Percentiles rank a stretch among this genome's conserved stretches.
Evolutionary conservation across 2,113 vertebrate genomes (phyloP).

Genomic region (Dasypus novemcinctus): DNA sequence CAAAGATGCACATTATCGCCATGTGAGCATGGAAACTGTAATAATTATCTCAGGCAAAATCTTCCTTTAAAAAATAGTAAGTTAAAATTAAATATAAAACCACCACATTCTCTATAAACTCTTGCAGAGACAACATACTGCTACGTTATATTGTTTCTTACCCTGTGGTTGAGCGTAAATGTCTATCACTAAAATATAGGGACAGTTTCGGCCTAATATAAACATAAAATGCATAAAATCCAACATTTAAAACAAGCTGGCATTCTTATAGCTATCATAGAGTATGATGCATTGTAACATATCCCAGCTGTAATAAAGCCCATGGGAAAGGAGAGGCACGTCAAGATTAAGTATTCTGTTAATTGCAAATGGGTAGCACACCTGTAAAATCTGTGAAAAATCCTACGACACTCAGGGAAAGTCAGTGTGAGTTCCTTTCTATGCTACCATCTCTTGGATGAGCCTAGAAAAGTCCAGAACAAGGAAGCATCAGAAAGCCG

Average conservation of each 20-base stretch:
- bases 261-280: slow-evolving; percentile 66
- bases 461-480: slow-evolving; percentile 67
- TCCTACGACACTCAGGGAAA: slow-evolving; percentile 69
- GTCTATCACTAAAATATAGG: slow-evolving; percentile 72
- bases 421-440: slow-evolving; percentile 48
- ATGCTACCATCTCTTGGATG: slow-evolving; percentile 13
- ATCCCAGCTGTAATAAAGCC: slow-evolving; percentile 72
- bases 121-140: slow-evolving; percentile 61
- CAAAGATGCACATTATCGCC: slow-evolving; percentile 43
- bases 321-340: slow-evolving; percentile 72
- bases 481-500: slow-evolving; percentile 20
- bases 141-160: slow-evolving; percentile 52
- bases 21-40: slow-evolving; percentile 5
- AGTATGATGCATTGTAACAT: slow-evolving; percentile 61
- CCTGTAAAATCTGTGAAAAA: slow-evolving; percentile 81
- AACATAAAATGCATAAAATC: slow-evolving; percentile 70
- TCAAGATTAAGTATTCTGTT: slow-evolving; percentile 79
- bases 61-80: slow-evolving; percentile 50
- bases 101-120: slow-evolving; percentile 38
- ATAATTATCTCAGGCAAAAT: slow-evolving; percentile 50
- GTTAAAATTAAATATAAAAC: slow-evolving; percentile 73
- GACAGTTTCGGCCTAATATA: slow-evolving; percentile 68
- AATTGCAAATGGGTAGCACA: slow-evolving; percentile 79
- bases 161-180: slow-evolving; percentile 59
- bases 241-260: slow-evolving; percentile 73